phyloP scores from a whole-genome alignment of 2,797 vertebrate species.

The Zenarchopterus dispar region DNA sequence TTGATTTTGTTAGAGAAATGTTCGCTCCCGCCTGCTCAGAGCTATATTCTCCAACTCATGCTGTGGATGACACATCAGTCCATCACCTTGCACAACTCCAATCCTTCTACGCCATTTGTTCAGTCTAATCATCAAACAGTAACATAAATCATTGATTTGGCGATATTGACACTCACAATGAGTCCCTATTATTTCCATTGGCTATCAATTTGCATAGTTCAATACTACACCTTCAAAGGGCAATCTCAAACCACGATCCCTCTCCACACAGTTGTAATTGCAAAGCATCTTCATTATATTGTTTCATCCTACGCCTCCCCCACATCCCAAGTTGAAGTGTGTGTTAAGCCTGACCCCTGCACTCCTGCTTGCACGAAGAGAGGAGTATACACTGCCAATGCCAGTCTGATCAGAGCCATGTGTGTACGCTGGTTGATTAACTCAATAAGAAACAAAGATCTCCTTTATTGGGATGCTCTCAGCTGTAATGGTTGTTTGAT shows the following conservation, averaged over 20 bases:
- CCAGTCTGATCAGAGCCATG: constrained; percentile 42
- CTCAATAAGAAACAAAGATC: constrained; percentile 77
- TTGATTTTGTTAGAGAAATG: constrained; percentile 79
- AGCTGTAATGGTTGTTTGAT: constrained; percentile 82
- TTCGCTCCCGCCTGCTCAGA: constrained; percentile 70
- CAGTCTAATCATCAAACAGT: constrained; percentile 4
- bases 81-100: constrained; percentile 42
- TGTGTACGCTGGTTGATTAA: constrained; percentile 68
- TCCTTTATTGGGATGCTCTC: constrained; percentile 74
- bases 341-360: constrained; percentile 58
- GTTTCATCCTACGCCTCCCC: constrained; percentile 67
- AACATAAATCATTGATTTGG: constrained; percentile 40
- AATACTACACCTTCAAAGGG: constrained; percentile 49
- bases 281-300: constrained; percentile 52
- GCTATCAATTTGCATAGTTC: constrained; percentile 59
- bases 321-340: constrained; percentile 54
- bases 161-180: constrained; percentile 31
- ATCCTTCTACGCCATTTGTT: constrained; percentile 21
- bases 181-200: constrained; percentile 50
- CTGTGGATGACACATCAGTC: constrained; percentile 52
- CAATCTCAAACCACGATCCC: constrained; percentile 52
- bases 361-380: constrained; percentile 51
- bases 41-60: constrained; percentile 50
- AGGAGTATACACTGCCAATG: constrained; percentile 51
- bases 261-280: constrained; percentile 61